Base-by-base conservation (phyloP, 1,140 invertebrate genomes). In the Microplitis demolitor region DNA sequence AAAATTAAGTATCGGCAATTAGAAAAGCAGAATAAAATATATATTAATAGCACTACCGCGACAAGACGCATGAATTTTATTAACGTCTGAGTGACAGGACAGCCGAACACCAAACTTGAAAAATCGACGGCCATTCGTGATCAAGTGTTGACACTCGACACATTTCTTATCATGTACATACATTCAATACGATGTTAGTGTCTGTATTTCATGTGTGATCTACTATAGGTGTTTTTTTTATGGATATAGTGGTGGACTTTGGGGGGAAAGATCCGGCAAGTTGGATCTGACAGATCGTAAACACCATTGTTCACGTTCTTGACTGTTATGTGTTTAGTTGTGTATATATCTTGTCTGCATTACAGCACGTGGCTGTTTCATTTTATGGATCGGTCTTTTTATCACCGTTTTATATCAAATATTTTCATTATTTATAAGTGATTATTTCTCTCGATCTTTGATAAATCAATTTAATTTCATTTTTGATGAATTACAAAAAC, bases 21-120 rank as follows among this genome's bases (percentile, higher is more conserved):
- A 66, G 63, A 66, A 14, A 66, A 13, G 31, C n/a, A 56, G n/a
- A 72, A 54, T 24, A 37, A 33, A 62, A 39, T 31, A 31, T 74
- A 70, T 69, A 71, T 56, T 13, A 13, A 62, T 16, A 51, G 39
- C 31, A 6, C 33, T 54, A 34, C 37, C 4, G 4, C n/a, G 39
- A 67, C 50, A 54, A 33, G 31, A 54, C 16, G 50, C 45, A 14
- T 50, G 45, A 54, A 50, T 24, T 54, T 78, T 80, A 80, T 80
- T 78, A 77, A 80, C 77, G 79, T 79, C 76, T 76, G 76, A 78
- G 74, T 79, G 78, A 80, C 78, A 77, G 74, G 54, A 66, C 64
- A 35, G 54, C 24, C 9, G 53, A 69, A 45, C 39, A 45, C 9
- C 39, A 71, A 77, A 51, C 34, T 37, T 34, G 39, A 73, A 73